Percentiles rank a stretch among this genome's conserved stretches.
Evolutionary conservation across 2,888 invertebrate genomes (phyloP).

Genomic region (Trichopoda pennipes): DNA sequence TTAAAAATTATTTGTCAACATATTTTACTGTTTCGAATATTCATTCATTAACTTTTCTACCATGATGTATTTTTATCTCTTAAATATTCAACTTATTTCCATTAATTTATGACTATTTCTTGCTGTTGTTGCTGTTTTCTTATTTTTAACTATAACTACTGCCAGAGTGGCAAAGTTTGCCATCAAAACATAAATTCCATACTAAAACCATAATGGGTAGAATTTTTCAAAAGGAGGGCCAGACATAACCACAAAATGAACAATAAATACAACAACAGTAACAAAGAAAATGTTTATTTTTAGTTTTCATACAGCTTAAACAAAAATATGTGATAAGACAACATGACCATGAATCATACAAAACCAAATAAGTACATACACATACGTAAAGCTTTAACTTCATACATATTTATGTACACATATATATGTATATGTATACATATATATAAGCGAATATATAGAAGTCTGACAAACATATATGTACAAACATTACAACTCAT

Average conservation of each 20-base stretch:
- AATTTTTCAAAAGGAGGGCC: slow-evolving; percentile 33
- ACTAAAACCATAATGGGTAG: slow-evolving; percentile 42
- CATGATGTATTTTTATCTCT: slow-evolving; percentile 46
- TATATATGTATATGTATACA: no score
- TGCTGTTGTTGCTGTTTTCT: neutral
- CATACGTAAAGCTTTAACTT: neutral
- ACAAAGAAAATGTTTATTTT: slow-evolving; percentile 40
- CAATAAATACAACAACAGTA: slow-evolving; percentile 28
- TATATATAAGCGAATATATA: neutral
- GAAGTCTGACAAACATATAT: neutral
- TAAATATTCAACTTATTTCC: slow-evolving; percentile 51
- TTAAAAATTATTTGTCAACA: slow-evolving; percentile 54
- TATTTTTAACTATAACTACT: slow-evolving; percentile 24
- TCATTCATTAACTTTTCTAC: slow-evolving; percentile 14
- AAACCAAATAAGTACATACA: slow-evolving; percentile 39
- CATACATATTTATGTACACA: neutral
- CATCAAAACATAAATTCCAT: slow-evolving; percentile 53
- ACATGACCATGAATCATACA: slow-evolving; percentile 66
- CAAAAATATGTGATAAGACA: slow-evolving; percentile 63
- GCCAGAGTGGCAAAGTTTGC: slow-evolving; percentile 30
- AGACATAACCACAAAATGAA: slow-evolving; percentile 58
- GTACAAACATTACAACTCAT: neutral
- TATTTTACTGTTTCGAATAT: slow-evolving; percentile 19
- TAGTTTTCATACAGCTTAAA: slow-evolving; percentile 34
- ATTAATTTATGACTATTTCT: slow-evolving; percentile 24